phyloP scores from a whole-genome alignment of 2,888 invertebrate genomes.

The Eupithecia tripunctaria region DNA sequence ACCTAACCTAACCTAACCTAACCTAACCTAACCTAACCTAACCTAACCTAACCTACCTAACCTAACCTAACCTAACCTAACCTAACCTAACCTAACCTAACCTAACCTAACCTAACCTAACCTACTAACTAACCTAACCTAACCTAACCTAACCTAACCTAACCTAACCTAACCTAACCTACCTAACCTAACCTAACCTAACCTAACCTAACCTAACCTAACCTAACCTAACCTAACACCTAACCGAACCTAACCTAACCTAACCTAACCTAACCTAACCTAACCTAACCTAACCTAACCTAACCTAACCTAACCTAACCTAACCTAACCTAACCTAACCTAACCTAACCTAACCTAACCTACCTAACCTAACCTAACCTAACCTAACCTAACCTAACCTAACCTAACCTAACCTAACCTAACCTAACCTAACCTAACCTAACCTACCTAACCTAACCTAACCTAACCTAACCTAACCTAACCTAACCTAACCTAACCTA shows the following conservation, averaged over 20 bases:
- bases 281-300: constrained; percentile 25
- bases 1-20: constrained; percentile 23
- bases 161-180: neutral
- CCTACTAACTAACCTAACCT: constrained; percentile 16
- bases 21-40: constrained; percentile 26
- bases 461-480: no score
- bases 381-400: constrained; percentile 24
- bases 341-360: neutral
- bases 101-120: constrained; percentile 18
- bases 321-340: constrained; percentile 24
- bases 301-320: constrained; percentile 21
- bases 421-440: constrained; percentile 40
- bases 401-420: constrained; percentile 37
- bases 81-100: constrained; percentile 11
- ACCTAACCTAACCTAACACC: constrained; percentile 26
- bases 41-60: constrained; percentile 20
- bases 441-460: no score
- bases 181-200: constrained; percentile 25
- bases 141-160: constrained; percentile 27
- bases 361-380: constrained; percentile 26
- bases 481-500: no score
- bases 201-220: constrained; percentile 27
- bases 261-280: constrained; percentile 25
- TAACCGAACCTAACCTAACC: constrained; percentile 25
- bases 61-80: constrained; percentile 8